A percentile compares a stretch with the other conserved stretches of the same genome.
Conservation (phyloP, 1,140 invertebrate genomes). For the Drosophila tristis region DNA sequence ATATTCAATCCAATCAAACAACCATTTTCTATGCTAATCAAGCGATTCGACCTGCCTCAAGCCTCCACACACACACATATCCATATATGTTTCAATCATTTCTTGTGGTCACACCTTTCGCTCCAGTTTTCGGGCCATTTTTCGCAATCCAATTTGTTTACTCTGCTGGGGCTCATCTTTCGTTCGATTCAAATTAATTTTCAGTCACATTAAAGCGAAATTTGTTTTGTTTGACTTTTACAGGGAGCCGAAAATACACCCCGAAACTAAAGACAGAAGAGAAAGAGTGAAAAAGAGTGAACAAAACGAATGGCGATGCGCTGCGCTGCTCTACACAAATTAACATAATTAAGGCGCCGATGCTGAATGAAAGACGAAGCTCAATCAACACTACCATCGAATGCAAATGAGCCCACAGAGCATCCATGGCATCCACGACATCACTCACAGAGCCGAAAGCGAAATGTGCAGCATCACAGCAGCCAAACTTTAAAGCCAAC, state of each 20-base stretch:
- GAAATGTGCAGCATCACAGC: constrained; percentile 67
- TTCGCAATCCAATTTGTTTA: constrained; percentile 65
- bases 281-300: constrained; percentile 19
- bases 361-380: constrained; percentile 58
- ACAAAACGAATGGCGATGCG: constrained; percentile 20
- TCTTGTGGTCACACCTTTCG: constrained; percentile 24
- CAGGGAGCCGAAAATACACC: constrained; percentile 23
- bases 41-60: constrained; percentile 57
- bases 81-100: constrained; percentile 2
- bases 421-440: constrained; percentile 24
- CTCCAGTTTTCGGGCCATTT: constrained; percentile 50
- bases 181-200: constrained; percentile 64
- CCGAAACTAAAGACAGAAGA: constrained; percentile 43
- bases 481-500: constrained; percentile 24
- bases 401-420: constrained; percentile 59
- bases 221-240: constrained; percentile 37
- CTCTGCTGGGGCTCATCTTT: constrained; percentile 43
- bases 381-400: constrained; percentile 59
- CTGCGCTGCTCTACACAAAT: constrained; percentile 47
- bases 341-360: constrained; percentile 72
- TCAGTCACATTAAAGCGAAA: constrained; percentile 66
- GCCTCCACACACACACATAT: constrained; percentile 5
- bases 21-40: constrained; percentile 46
- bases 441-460: constrained; percentile 44
- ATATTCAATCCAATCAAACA: constrained; percentile 38